Percentiles rank a stretch among this genome's conserved stretches.
These are phyloP conservation scores for Pecten maximus DNA, from an alignment of 2,888 invertebrate genomes.

Conservation along the genomic window DNA sequence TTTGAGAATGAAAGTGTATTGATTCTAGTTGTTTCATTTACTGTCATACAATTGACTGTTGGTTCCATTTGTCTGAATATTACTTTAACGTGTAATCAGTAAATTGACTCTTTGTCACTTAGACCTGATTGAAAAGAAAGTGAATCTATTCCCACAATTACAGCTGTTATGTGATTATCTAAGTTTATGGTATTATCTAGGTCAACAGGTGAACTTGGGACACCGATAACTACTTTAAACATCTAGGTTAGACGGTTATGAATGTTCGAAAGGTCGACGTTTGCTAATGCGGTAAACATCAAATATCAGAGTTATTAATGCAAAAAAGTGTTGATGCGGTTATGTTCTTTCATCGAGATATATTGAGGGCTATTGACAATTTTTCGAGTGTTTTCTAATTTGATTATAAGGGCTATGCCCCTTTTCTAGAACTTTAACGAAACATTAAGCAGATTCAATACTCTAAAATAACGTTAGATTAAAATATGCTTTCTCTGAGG, in stretches of 20 bases:
- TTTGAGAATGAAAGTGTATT: background rate
- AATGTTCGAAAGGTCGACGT: background rate
- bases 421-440: background rate
- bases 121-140: background rate
- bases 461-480: background rate
- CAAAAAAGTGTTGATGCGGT: background rate
- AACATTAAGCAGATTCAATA: conserved; percentile 22
- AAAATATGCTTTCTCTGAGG: background rate
- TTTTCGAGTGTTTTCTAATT: background rate
- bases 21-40: background rate
- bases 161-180: background rate
- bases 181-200: background rate
- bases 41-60: background rate
- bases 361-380: background rate
- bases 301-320: background rate
- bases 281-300: background rate
- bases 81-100: background rate
- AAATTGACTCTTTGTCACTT: background rate
- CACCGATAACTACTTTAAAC: background rate
- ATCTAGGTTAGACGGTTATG: background rate
- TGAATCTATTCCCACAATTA: background rate
- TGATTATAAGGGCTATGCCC: background rate
- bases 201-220: background rate
- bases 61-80: background rate
- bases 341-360: background rate